Percentiles rank a stretch among this genome's conserved stretches.
Evolutionary conservation across 2,888 invertebrate species (phyloP).

Genomic region (Papilio gigon): DNA sequence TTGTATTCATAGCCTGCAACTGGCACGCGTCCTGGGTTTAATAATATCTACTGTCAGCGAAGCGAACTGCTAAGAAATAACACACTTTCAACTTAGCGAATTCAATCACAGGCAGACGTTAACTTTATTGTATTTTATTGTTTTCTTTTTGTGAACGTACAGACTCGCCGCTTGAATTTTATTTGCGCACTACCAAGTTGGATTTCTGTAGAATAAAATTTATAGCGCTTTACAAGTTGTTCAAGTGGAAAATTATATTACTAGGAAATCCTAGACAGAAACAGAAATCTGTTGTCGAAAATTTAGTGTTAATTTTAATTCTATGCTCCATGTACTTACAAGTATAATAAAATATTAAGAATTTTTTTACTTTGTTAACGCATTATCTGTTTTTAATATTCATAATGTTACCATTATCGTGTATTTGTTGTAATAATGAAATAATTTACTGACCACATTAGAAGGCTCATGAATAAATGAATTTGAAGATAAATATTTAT

Average conservation of each 20-base stretch:
- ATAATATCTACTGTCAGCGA: conserved; percentile 53
- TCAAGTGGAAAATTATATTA: conserved; percentile 35
- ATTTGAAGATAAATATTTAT: too few relatives aligned
- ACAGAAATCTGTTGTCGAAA: conserved; percentile 10
- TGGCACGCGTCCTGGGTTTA: conserved; percentile 59
- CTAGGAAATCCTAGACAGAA: too few relatives aligned
- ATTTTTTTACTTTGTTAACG: too few relatives aligned
- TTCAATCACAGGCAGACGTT: conserved; percentile 72
- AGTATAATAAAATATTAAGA: too few relatives aligned
- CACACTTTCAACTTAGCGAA: conserved; percentile 76
- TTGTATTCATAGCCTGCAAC: conserved; percentile 34
- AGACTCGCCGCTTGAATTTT: conserved; percentile 49
- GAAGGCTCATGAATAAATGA: too few relatives aligned
- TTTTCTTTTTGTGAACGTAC: conserved; percentile 72
- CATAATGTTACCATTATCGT: too few relatives aligned
- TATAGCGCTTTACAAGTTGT: conserved; percentile 26
- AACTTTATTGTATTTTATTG: conserved; percentile 71
- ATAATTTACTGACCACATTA: too few relatives aligned
- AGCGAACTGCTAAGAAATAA: conserved; percentile 66
- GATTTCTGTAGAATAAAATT: conserved; percentile 33
- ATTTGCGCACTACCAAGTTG: conserved; percentile 34
- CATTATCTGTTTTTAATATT: too few relatives aligned
- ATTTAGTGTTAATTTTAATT: not conserved
- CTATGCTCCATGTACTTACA: not conserved
- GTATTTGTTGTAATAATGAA: too few relatives aligned